Conservation (phyloP, 92 coral and sea anemone genomes). For the Palythoa caribaeorum region DNA sequence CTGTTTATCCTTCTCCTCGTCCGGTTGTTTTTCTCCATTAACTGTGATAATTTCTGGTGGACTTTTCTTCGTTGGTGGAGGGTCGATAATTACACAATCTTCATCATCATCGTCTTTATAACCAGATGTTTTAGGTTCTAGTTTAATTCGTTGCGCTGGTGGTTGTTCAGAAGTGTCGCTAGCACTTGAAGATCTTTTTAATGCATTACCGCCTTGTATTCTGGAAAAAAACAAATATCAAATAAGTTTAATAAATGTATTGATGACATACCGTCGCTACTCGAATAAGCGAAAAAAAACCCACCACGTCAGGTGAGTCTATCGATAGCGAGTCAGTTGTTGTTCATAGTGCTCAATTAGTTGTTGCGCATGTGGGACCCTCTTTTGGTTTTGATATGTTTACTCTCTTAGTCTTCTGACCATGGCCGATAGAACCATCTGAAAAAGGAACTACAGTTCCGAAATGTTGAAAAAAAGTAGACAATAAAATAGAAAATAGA, state of each 20-base stretch:
- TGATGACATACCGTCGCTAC: background rate
- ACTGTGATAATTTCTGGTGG: conserved; percentile 6
- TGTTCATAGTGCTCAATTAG: no score
- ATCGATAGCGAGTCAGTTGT: no score
- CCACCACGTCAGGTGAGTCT: background rate
- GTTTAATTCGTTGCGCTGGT: conserved; percentile 53
- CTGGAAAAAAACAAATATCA: conserved; percentile 20
- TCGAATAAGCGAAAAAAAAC: background rate
- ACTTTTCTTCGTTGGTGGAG: conserved; percentile 66
- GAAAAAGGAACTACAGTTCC: no score
- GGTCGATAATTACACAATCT: conserved; percentile 79
- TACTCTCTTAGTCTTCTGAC: no score
- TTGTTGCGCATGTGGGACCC: no score
- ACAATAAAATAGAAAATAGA: no score
- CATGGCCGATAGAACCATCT: no score
- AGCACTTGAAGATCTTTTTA: conserved; percentile 63
- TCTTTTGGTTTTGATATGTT: no score
- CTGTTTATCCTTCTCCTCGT: background rate
- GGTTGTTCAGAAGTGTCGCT: conserved; percentile 60
- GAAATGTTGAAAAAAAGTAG: no score
- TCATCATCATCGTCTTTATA: conserved; percentile 47
- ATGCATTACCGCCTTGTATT: conserved; percentile 33
- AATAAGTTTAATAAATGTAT: background rate
- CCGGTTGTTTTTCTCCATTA: conserved; percentile 9
- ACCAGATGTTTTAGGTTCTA: conserved; percentile 26